Evolutionary conservation across 1,140 invertebrate genomes (phyloP).

Genomic region (Zeugodacus cucurbitae): DNA sequence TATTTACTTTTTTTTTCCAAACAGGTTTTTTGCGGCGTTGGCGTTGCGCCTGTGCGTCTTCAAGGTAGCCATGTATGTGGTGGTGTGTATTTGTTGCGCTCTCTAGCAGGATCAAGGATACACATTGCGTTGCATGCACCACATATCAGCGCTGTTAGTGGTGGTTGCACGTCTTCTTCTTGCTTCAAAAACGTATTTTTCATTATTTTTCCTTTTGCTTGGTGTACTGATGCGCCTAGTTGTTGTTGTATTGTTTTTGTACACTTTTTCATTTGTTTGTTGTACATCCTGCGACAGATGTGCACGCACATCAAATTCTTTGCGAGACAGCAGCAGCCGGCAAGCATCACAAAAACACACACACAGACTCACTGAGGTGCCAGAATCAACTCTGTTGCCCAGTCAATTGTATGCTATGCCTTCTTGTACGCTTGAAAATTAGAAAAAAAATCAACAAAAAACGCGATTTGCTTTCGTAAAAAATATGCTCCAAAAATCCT

Average conservation of each 20-base stretch:
- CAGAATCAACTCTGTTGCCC: no score
- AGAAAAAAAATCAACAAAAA: no score
- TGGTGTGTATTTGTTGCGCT: not conserved
- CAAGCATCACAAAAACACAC: not conserved
- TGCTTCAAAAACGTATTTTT: not conserved
- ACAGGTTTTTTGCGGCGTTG: slow-evolving; percentile 33
- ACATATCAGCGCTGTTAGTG: not conserved
- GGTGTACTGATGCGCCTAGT: not conserved
- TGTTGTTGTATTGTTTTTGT: not conserved
- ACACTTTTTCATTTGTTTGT: not conserved
- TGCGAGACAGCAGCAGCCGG: not conserved
- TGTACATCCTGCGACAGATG: slow-evolving; percentile 24
- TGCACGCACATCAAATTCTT: slow-evolving; percentile 22
- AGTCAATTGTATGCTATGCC: not conserved
- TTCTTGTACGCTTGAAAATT: not conserved
- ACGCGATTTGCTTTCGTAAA: not conserved
- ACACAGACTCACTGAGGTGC: not conserved
- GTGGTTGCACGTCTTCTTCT: not conserved
- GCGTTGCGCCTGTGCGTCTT: slow-evolving; percentile 4
- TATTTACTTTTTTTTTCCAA: slow-evolving; percentile 30
- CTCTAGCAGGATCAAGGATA: slow-evolving; percentile 1
- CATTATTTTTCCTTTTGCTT: not conserved
- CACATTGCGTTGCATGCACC: not conserved
- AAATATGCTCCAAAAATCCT: not conserved
- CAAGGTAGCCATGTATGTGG: not conserved